A percentile compares a stretch with the other conserved stretches of the same genome.
Evolutionary conservation across 2,888 invertebrate genomes (phyloP).

Genomic region (Aleiodes testaceus): DNA sequence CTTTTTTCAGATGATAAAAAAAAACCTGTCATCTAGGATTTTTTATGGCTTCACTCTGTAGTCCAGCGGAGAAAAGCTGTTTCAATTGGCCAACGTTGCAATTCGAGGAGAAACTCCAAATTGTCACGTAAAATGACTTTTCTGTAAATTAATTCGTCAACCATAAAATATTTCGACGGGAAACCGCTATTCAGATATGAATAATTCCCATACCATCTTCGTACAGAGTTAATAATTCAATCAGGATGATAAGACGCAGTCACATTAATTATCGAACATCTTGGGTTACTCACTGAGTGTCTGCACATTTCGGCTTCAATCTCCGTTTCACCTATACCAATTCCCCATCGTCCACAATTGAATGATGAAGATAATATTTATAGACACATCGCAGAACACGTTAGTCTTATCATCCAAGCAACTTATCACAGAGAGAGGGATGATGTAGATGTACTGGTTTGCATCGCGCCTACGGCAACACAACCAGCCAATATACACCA

Average conservation of each 20-base stretch:
- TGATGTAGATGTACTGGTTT: conserved; percentile 9
- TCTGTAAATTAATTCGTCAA: too few species aligned
- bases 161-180: too few species aligned
- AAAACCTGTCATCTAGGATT: conserved; percentile 7
- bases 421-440: conserved; percentile 4
- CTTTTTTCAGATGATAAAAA: conserved; percentile 11
- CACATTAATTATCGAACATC: too few species aligned
- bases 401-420: conserved; percentile 17
- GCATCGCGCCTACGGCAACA: conserved; percentile 14
- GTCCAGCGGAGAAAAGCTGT: neutral
- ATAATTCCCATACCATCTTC: too few species aligned
- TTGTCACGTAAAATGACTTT: neutral
- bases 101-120: too few species aligned
- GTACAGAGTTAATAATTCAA: too few species aligned
- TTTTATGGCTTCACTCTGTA: conserved; percentile 5
- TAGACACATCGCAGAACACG: conserved; percentile 20
- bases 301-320: neutral
- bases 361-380: conserved; percentile 21
- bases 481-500: conserved; percentile 13
- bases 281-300: too few species aligned
- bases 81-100: neutral
- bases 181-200: too few species aligned
- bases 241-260: too few species aligned
- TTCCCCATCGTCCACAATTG: conserved; percentile 24
- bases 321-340: conserved; percentile 5